Percentiles rank a stretch among this genome's conserved stretches.
phyloP scores from a whole-genome alignment of 2,797 vertebrate species.

The Pseudochirops corinnae region DNA sequence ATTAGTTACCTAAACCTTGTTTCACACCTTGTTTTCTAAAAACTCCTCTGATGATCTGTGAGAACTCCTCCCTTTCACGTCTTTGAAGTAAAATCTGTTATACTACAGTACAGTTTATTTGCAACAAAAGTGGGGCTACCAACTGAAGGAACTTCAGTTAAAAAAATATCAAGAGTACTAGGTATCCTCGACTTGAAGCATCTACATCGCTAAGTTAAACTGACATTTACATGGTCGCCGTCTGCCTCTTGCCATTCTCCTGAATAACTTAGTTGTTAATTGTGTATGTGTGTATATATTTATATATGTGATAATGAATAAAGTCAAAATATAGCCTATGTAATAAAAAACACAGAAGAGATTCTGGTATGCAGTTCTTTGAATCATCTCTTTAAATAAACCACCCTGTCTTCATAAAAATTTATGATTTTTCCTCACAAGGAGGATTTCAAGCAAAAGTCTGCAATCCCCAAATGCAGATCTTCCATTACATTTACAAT shows the following conservation, averaged over 20 bases:
- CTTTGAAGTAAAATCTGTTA: constrained; percentile 65
- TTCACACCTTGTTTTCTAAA: constrained; percentile 78
- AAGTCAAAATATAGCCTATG: constrained; percentile 68
- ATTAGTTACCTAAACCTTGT: constrained; percentile 72
- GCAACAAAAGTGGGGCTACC: constrained; percentile 67
- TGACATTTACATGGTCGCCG: constrained; percentile 33
- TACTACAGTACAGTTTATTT: constrained; percentile 71
- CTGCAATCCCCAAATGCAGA: constrained; percentile 79
- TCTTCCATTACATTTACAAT: constrained; percentile 75
- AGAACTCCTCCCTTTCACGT: constrained; percentile 75
- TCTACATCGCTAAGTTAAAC: constrained; percentile 63
- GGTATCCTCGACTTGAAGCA: constrained; percentile 59
- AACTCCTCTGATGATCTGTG: constrained; percentile 78
- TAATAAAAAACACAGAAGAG: constrained; percentile 63
- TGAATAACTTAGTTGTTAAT: constrained; percentile 66
- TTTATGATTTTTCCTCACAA: constrained; percentile 71
- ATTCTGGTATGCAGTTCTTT: constrained; percentile 43
- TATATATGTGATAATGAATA: constrained; percentile 50
- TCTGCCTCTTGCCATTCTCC: constrained; percentile 63
- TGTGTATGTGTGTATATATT: constrained; percentile 31
- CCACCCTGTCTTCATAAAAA: constrained; percentile 67
- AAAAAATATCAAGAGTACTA: constrained; percentile 64
- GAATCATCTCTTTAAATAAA: constrained; percentile 73
- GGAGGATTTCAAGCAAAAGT: constrained; percentile 77
- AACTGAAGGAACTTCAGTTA: constrained; percentile 71